Evolutionary conservation across 2,797 vertebrate genomes (phyloP).

Genomic region (Leptodactylus fallax): DNA sequence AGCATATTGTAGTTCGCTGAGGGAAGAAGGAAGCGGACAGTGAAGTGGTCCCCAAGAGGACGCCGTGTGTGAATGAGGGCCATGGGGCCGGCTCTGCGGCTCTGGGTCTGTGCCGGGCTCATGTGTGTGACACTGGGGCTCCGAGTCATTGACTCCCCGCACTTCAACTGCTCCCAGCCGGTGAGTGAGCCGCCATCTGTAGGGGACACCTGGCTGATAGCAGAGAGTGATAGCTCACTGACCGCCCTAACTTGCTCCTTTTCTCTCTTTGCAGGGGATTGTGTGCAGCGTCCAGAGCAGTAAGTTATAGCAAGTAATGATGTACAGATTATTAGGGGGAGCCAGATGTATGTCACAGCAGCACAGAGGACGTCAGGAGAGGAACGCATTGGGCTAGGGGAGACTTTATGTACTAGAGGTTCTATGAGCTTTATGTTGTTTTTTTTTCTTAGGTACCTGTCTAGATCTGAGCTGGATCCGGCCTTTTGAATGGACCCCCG

Average conservation of each 20-base stretch:
- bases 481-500: conserved; percentile 71
- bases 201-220: not conserved
- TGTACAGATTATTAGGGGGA: too few relatives aligned
- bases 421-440: too few relatives aligned
- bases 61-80: not conserved
- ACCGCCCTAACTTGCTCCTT: not conserved
- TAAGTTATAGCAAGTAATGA: too few relatives aligned
- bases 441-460: conserved; percentile 73
- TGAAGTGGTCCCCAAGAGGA: not conserved
- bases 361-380: not conserved
- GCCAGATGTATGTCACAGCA: too few relatives aligned
- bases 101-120: not conserved
- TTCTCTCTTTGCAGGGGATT: conserved; percentile 72
- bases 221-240: not conserved
- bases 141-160: not conserved
- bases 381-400: too few relatives aligned
- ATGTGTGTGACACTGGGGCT: not conserved
- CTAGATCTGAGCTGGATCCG: conserved; percentile 74
- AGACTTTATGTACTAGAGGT: too few relatives aligned
- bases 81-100: not conserved
- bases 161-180: conserved; percentile 21
- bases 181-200: conserved; percentile 24
- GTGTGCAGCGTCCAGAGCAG: conserved; percentile 73
- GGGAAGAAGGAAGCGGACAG: not conserved
- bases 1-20: not conserved